Conservation (phyloP, 2,113 vertebrate genomes). For the Athene noctua region DNA sequence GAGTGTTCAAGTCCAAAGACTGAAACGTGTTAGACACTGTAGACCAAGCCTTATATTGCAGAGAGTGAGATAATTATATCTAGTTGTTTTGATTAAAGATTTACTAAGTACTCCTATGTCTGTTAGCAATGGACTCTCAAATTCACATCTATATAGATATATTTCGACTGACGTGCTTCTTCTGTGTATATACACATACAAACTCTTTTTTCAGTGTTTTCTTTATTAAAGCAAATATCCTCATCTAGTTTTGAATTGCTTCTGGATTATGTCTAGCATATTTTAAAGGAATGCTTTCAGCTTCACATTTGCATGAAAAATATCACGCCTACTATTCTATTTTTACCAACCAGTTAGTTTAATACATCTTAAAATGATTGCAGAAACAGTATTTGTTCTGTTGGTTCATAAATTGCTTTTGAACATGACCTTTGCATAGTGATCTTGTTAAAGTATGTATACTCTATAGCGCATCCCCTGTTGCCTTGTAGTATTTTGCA, state of each 20-base stretch:
- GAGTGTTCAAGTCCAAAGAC: background rate
- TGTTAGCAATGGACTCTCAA: background rate
- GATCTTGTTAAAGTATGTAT: background rate
- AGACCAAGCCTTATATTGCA: background rate
- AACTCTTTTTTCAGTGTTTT: background rate
- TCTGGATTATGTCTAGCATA: background rate
- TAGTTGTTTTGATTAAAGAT: background rate
- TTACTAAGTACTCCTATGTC: background rate
- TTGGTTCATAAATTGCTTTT: background rate
- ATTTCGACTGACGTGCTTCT: background rate
- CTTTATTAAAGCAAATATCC: background rate
- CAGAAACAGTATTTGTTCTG: background rate
- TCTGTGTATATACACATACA: background rate
- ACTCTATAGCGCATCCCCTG: background rate
- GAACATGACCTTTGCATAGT: background rate
- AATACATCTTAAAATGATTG: background rate
- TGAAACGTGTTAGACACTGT: background rate
- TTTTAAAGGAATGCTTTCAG: background rate
- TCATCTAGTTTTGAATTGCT: background rate
- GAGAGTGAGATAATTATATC: background rate
- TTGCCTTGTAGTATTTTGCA: background rate
- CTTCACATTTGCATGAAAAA: background rate
- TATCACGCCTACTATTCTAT: background rate
- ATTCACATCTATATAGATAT: background rate
- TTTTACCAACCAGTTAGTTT: background rate